Base-by-base conservation (phyloP, 2,888 invertebrate species). In the Lepidochitona cinerea region DNA sequence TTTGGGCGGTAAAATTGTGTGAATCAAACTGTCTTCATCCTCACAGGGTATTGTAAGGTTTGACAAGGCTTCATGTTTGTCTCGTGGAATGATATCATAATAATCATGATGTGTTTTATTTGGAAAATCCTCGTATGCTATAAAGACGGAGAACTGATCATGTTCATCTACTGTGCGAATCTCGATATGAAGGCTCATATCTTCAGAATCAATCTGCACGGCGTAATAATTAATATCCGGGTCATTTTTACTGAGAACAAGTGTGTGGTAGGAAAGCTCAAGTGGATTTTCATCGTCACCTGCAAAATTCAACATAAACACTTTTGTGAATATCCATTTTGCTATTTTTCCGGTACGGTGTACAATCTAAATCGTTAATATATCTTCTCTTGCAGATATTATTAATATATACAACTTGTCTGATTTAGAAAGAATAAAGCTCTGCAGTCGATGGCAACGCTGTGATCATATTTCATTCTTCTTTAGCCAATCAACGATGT, bases 51-150 rank as follows among this genome's bases (percentile, higher is more conserved):
- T 49, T 18, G 23, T 23, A 4, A 59, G 32, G 26, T 26, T 32
- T 18, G 59, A 29, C 12, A 29, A 14, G 26, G 26, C 23, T 23
- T 14, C 26, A 14, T 1, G 4, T 4, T 14, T 80, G 9, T 77
- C 75, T 26, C 81, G 79, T 37, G 89, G 89, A 18, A 88, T 78
- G 18, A 74, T 75, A n/a, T 77, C 81, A 65, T 73, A 78, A 71
- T 81, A 85, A 65, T 88, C 83, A 76, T 84, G 82, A 75, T 85
- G 82, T 0, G 89, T 87, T 53, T 84, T 83, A 75, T 89, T 89
- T 0, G 89, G 89, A 33, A 79, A 84, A n/a, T 78, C 84, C 29
- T 82, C 80, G 72, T 82, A 84, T 74, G 79, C 77, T 3, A 85
- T 54, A 59, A 76, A 83, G 12, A 88, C 84, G 32, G 81, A 72